Percentiles rank a stretch among this genome's conserved stretches.
These are phyloP conservation scores for Oxyscelio sp. DNA, from an alignment of 2,888 invertebrate genomes.

Conservation along the genomic window DNA sequence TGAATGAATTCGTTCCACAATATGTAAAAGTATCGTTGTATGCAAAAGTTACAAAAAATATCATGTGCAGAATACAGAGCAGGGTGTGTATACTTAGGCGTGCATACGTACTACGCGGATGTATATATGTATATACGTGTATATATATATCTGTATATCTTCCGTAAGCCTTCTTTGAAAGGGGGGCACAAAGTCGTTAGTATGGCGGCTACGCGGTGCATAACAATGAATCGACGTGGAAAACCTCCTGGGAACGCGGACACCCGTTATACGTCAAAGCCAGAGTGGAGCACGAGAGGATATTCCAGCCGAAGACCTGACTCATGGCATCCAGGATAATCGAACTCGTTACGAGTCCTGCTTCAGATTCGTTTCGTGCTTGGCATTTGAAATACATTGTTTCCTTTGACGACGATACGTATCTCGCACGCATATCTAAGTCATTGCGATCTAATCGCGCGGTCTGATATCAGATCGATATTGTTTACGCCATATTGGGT, in stretches of 20 bases:
- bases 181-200: conserved; percentile 78
- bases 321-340: conserved; percentile 87
- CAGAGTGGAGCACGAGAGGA: conserved; percentile 67
- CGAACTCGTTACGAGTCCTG: conserved; percentile 87
- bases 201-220: conserved; percentile 84
- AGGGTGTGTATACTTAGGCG: too few species aligned
- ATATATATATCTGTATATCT: conserved; percentile 75
- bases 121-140: too few species aligned
- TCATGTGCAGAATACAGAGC: too few species aligned
- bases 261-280: conserved; percentile 83
- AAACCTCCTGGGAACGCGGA: conserved; percentile 87
- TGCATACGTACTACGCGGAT: too few species aligned
- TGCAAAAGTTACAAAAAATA: too few species aligned
- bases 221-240: conserved; percentile 86
- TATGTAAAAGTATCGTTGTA: too few species aligned
- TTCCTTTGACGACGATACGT: conserved; percentile 31
- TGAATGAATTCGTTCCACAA: too few species aligned
- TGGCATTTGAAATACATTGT: conserved; percentile 79
- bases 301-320: conserved; percentile 80
- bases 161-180: conserved; percentile 60
- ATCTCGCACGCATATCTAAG: conserved; percentile 31
- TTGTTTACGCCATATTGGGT: too few species aligned
- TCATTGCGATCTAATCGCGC: conserved; percentile 11
- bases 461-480: conserved; percentile 17
- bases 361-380: conserved; percentile 86